Evolutionary conservation across 2,797 vertebrate genomes (phyloP).

Genomic region (Poecilia wingei): DNA sequence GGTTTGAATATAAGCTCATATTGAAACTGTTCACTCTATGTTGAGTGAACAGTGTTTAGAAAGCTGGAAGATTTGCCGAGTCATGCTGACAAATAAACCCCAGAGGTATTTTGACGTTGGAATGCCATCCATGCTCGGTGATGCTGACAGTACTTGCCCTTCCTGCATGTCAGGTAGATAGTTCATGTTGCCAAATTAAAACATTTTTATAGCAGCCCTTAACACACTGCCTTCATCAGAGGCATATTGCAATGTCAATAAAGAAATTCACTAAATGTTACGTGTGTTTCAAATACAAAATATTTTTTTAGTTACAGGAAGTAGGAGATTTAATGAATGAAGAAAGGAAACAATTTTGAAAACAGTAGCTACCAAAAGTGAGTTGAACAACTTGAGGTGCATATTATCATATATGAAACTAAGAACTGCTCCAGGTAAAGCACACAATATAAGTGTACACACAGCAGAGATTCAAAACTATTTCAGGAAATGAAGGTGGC

Average conservation of each 20-base stretch:
- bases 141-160: not conserved
- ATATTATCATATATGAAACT: not conserved
- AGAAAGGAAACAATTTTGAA: not conserved
- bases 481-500: not conserved
- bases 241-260: not conserved
- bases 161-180: not conserved
- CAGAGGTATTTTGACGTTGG: not conserved
- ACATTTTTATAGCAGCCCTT: not conserved
- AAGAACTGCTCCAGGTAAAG: not conserved
- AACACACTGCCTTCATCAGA: not conserved
- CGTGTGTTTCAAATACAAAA: not conserved
- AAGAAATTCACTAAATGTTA: not conserved
- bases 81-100: conserved; percentile 2
- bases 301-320: not conserved
- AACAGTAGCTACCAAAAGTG: not conserved
- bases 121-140: not conserved
- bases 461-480: not conserved
- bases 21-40: not conserved
- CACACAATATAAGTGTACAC: not conserved
- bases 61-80: not conserved
- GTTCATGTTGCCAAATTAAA: not conserved
- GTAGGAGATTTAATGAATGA: conserved; percentile 5
- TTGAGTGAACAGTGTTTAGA: not conserved
- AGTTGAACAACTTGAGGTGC: not conserved
- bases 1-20: no score